Conservation (phyloP, 1,140 invertebrate species). For the Drosophila equinoxialis region DNA sequence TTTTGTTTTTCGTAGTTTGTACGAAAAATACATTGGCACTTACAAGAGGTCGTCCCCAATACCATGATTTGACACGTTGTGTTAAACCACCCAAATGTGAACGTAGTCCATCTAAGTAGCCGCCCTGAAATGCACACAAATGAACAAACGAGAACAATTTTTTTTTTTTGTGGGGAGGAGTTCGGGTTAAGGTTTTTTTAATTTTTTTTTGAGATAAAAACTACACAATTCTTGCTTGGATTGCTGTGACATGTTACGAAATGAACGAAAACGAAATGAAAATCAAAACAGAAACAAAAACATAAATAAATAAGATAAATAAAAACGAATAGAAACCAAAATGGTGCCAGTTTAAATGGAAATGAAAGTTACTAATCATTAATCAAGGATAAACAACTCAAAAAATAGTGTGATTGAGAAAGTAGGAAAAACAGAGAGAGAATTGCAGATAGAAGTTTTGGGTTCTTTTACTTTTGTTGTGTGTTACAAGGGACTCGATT, state of each 20-base stretch:
- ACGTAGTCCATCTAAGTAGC: slow-evolving; percentile 95
- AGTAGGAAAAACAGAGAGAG: slow-evolving; percentile 3
- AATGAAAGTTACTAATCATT: not conserved
- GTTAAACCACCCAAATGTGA: slow-evolving; percentile 95
- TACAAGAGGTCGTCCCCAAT: slow-evolving; percentile 97
- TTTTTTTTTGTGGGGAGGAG: slow-evolving; percentile 59
- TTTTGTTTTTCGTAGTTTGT: slow-evolving; percentile 45
- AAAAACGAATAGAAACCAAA: not conserved
- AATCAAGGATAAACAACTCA: not conserved
- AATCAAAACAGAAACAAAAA: slow-evolving; percentile 4
- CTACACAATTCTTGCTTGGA: slow-evolving; percentile 8
- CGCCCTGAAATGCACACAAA: slow-evolving; percentile 87
- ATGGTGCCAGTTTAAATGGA: slow-evolving; percentile 15
- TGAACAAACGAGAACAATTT: slow-evolving; percentile 77
- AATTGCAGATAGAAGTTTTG: slow-evolving; percentile 1
- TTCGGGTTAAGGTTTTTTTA: slow-evolving; percentile 31
- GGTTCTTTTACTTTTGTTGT: not conserved
- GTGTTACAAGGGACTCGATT: not conserved
- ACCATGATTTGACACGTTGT: slow-evolving; percentile 97
- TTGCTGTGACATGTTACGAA: slow-evolving; percentile 31
- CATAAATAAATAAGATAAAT: slow-evolving; percentile 17
- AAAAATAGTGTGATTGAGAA: slow-evolving; percentile 17
- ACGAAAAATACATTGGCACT: slow-evolving; percentile 86
- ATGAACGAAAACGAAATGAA: slow-evolving; percentile 37
- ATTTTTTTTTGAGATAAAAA: slow-evolving; percentile 26